These are phyloP conservation scores for Aromia moschata DNA, from an alignment of 2,888 invertebrate genomes.

Conservation along the genomic window DNA sequence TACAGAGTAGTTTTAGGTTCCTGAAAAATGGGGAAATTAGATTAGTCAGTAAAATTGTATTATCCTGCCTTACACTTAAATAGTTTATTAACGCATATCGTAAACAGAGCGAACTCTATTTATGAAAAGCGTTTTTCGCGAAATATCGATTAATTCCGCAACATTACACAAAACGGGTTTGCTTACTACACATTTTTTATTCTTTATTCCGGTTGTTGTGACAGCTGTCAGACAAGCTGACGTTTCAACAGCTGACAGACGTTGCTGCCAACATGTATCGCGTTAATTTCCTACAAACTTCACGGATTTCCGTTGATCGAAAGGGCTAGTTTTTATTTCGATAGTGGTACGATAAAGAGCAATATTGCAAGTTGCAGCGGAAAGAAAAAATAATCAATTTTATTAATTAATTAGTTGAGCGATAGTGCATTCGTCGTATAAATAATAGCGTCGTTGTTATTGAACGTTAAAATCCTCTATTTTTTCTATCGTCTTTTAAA, in stretches of 20 bases:
- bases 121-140: too few relatives aligned
- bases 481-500: slow-evolving; percentile 8
- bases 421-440: slow-evolving; percentile 5
- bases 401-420: slow-evolving; percentile 7
- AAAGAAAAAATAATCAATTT: slow-evolving; percentile 23
- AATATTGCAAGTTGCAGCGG: slow-evolving; percentile 21
- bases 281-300: slow-evolving; percentile 1
- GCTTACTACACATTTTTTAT: neutral
- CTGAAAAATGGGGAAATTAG: too few relatives aligned
- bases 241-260: slow-evolving; percentile 10
- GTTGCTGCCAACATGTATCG: neutral
- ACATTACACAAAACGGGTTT: neutral
- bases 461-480: slow-evolving; percentile 7
- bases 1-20: too few relatives aligned
- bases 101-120: too few relatives aligned
- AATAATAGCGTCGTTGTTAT: slow-evolving; percentile 2
- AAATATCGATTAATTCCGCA: too few relatives aligned
- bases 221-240: slow-evolving; percentile 9
- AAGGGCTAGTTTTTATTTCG: neutral
- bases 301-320: neutral
- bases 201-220: slow-evolving; percentile 5
- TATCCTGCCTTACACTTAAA: too few relatives aligned
- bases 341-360: slow-evolving; percentile 4
- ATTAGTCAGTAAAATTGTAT: too few relatives aligned
- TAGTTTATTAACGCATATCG: neutral